A percentile compares a stretch with the other conserved stretches of the same genome.
Evolutionary conservation across 2,888 invertebrate genomes (phyloP).

Genomic region (Phaedon cochleariae): DNA sequence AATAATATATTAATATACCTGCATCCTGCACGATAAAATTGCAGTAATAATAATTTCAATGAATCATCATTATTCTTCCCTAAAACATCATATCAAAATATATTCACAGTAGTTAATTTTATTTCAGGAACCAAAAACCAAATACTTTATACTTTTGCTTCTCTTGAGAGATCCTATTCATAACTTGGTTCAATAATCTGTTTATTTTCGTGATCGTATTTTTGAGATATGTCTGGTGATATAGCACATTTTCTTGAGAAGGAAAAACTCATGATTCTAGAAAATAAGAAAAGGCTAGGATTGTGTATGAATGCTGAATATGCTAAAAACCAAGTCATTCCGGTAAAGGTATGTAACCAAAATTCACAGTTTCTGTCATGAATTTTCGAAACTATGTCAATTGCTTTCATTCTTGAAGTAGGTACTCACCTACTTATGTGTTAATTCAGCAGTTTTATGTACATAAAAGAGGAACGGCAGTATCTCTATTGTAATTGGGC

Average conservation of each 20-base stretch:
- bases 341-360: constrained; percentile 4
- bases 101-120: too few species aligned
- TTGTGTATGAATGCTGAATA: constrained; percentile 20
- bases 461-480: neutral
- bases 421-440: neutral
- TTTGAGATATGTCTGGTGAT: constrained; percentile 44
- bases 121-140: too few species aligned
- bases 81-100: too few species aligned
- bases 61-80: too few species aligned
- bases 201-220: too few species aligned
- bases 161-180: too few species aligned
- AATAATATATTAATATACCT: too few species aligned
- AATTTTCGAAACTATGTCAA: constrained; percentile 10
- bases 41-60: too few species aligned
- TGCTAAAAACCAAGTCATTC: neutral
- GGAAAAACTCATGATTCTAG: constrained; percentile 44
- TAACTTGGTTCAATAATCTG: too few species aligned
- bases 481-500: too few species aligned
- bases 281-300: constrained; percentile 50
- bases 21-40: too few species aligned
- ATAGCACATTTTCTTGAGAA: constrained; percentile 47
- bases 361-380: neutral
- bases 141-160: too few species aligned
- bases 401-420: neutral
- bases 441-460: neutral